phyloP scores from a whole-genome alignment of 1,140 invertebrate species.

The Pachyrhynchus sulphureomaculatus region DNA sequence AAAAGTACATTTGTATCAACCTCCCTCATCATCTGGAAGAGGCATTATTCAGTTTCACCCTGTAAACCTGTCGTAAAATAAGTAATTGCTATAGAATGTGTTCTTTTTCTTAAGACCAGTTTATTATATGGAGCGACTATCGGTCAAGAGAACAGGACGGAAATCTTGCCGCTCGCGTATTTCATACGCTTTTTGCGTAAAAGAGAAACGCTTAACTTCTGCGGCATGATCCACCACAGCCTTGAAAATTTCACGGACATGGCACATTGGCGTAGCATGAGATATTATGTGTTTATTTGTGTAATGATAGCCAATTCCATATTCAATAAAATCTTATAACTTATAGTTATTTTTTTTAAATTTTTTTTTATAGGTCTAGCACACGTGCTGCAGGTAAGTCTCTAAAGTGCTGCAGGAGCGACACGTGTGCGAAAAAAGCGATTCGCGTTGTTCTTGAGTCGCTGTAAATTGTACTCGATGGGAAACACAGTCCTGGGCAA shows the following conservation, averaged over 20 bases:
- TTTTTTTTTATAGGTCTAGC: no score
- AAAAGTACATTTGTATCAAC: no score
- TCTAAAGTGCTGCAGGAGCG: no score
- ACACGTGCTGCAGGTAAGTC: no score
- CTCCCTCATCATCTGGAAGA: no score
- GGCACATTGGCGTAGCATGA: not conserved
- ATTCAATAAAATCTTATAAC: no score
- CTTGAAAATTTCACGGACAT: conserved; percentile 17
- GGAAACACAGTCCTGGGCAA: no score
- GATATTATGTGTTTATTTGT: not conserved
- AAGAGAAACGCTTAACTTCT: conserved; percentile 23
- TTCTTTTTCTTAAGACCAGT: conserved; percentile 26
- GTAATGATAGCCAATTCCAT: no score
- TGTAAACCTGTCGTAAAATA: not conserved
- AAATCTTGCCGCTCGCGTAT: conserved; percentile 23
- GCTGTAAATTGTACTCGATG: no score
- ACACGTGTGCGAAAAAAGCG: no score
- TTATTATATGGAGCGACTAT: conserved; percentile 25
- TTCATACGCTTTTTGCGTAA: conserved; percentile 16
- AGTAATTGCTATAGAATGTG: conserved; percentile 25
- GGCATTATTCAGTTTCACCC: conserved; percentile 12
- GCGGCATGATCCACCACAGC: not conserved
- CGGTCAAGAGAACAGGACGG: conserved; percentile 35
- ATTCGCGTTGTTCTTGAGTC: no score
- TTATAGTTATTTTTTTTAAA: no score